phyloP scores from a whole-genome alignment of 2,888 invertebrate genomes.

The Lepidochrysops patricia region DNA sequence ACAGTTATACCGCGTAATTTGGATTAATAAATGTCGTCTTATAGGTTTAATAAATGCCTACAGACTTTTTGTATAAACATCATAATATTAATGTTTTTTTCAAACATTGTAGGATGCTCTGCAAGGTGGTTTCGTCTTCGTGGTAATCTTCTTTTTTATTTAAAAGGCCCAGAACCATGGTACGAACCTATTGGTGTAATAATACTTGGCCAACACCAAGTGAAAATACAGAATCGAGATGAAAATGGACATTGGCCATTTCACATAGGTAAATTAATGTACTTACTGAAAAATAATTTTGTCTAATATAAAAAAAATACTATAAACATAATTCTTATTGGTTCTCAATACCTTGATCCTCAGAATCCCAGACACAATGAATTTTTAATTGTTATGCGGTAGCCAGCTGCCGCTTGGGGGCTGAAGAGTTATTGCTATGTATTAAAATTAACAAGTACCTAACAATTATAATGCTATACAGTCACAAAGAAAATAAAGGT shows the following conservation, averaged over 20 bases:
- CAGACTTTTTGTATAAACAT: not conserved
- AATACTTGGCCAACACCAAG: conserved; percentile 89
- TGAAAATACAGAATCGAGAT: conserved; percentile 76
- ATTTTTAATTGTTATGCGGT: no score
- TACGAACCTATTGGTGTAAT: conserved; percentile 91
- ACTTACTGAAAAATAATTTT: no score
- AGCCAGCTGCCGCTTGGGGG: no score
- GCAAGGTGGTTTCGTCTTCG: conserved; percentile 88
- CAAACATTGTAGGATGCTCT: conserved; percentile 54
- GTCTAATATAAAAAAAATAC: no score
- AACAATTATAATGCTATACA: no score
- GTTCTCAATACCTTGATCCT: no score
- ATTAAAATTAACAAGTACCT: no score
- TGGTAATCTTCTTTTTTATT: conserved; percentile 94
- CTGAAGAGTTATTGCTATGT: no score
- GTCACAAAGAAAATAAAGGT: no score
- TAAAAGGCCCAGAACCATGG: conserved; percentile 91
- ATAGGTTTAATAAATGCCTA: not conserved
- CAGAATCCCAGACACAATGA: no score
- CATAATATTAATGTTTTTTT: conserved; percentile 8
- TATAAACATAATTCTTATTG: conserved; percentile 14
- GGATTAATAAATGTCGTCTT: no score
- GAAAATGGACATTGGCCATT: conserved; percentile 86
- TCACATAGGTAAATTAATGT: conserved; percentile 79
- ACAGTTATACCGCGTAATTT: not conserved